phyloP scores from a whole-genome alignment of 2,113 vertebrate species.

The Misgurnus anguillicaudatus region DNA sequence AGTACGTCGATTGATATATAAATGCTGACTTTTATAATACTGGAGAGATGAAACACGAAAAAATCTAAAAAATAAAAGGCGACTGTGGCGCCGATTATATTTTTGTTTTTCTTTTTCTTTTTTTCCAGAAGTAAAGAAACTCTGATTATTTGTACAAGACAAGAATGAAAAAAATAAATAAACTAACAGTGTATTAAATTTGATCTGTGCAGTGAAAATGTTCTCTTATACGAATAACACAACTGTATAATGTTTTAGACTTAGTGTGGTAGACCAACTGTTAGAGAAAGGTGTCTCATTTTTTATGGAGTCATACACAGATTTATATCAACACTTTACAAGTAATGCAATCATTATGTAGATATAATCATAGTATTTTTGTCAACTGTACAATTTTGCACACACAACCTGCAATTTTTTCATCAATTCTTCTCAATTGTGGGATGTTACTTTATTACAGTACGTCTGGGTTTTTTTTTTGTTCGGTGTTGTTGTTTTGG shows the following conservation, averaged over 20 bases:
- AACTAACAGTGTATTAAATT: conserved; percentile 87
- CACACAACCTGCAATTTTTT: conserved; percentile 88
- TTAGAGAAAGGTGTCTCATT: conserved; percentile 90
- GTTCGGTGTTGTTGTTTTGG: conserved; percentile 30
- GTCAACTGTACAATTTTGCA: conserved; percentile 87
- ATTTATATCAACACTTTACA: conserved; percentile 94
- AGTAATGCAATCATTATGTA: conserved; percentile 87
- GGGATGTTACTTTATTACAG: conserved; percentile 48
- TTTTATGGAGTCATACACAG: conserved; percentile 88
- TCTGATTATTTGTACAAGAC: conserved; percentile 72
- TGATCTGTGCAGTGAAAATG: conserved; percentile 94
- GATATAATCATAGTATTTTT: conserved; percentile 86
- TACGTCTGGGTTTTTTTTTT: conserved; percentile 18
- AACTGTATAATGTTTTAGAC: conserved; percentile 90
- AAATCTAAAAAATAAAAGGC: conserved; percentile 77
- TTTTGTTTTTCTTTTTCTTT: conserved; percentile 85
- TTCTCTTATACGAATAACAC: conserved; percentile 89
- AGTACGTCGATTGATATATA: conserved; percentile 93
- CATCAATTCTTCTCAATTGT: conserved; percentile 65
- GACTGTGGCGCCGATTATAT: conserved; percentile 87
- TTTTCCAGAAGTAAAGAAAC: conserved; percentile 69
- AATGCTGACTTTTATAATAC: conserved; percentile 95
- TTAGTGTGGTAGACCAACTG: conserved; percentile 88
- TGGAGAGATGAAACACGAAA: conserved; percentile 78
- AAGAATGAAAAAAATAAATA: conserved; percentile 80